Percentiles rank a stretch among this genome's conserved stretches.
phyloP scores from a whole-genome alignment of 2,113 vertebrate species.

The Mirza zaza region DNA sequence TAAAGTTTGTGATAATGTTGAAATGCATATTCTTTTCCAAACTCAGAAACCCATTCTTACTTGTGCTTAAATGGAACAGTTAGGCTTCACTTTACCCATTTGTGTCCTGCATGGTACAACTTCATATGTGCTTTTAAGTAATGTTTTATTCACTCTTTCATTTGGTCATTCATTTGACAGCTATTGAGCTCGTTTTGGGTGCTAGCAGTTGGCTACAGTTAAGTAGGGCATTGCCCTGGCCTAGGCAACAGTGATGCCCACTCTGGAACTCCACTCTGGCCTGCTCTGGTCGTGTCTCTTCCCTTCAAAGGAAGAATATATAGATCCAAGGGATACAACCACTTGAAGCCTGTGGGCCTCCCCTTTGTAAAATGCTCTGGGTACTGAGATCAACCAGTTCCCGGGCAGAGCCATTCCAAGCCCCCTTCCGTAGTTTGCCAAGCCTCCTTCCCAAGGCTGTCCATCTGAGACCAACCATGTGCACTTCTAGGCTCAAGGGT shows the following conservation, averaged over 20 bases:
- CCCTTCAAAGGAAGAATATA: neutral
- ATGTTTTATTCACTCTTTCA: neutral
- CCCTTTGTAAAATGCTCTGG: neutral
- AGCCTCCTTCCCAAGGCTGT: no score
- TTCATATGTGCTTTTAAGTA: neutral
- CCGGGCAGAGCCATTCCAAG: neutral
- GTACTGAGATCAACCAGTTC: neutral
- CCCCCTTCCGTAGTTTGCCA: neutral
- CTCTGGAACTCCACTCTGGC: rapidly evolving
- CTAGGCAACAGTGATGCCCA: neutral
- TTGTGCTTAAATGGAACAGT: neutral
- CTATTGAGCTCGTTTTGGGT: neutral
- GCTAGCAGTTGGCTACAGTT: neutral
- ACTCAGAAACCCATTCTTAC: neutral
- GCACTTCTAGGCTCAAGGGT: neutral
- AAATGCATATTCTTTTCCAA: neutral
- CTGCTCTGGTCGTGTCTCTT: neutral
- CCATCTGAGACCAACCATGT: neutral
- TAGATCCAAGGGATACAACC: neutral
- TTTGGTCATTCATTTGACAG: neutral
- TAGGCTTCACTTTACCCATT: neutral
- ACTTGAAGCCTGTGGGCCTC: neutral
- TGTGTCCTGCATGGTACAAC: neutral
- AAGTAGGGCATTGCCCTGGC: neutral
- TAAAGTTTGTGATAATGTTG: neutral